Base-by-base conservation (phyloP, 2,113 vertebrate species). In the Salvelinus fontinalis region DNA sequence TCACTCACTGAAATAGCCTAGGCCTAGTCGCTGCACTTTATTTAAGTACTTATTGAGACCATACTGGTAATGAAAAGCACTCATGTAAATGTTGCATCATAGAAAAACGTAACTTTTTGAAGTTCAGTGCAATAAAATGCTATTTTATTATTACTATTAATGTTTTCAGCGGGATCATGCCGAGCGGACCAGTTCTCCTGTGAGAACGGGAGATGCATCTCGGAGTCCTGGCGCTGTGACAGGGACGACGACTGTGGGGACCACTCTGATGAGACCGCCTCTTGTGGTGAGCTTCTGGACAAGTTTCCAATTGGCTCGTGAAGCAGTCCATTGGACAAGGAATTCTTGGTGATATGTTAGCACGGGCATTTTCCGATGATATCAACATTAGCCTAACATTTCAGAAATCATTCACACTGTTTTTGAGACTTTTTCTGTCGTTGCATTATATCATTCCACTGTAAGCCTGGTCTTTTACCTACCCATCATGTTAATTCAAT, bases 241-340 rank as follows among this genome's bases (percentile, higher is more conserved):
- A 90, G 93, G 57, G 95, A 96, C 73, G 93, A 96, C 12, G 96
- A 97, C 83, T 97, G 95, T 51, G 96, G 95, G 2, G 96, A 96
- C 75, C 87, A 88, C 54, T 95, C 92, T 0, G 96, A 97, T 79
- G 95, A 97, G 85, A 89, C 90, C 68, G 31, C 83, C 7, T 94
- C 94, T 29, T 97, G 96, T 82, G 94, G 96, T 97, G 82, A 94
- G 95, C 88, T 72, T 29, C 22, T 67, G 39, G 34, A 44, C 34
- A 4, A 67, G 51, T 54, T 12, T 11, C 24, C 95, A 96, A 0
- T 96, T 95, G 39, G 9, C 39, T 44, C 0, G 3, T 44, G 51
- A 54, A 54, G 14, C 51, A 54, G 14, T 54, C 51, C 51, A 16
- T 18, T 54, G 12, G 51, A 14, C 16, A 54, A 54, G 51, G 51